Base-by-base conservation (phyloP, 1,140 invertebrate genomes). In the Sinonovacula constricta region DNA sequence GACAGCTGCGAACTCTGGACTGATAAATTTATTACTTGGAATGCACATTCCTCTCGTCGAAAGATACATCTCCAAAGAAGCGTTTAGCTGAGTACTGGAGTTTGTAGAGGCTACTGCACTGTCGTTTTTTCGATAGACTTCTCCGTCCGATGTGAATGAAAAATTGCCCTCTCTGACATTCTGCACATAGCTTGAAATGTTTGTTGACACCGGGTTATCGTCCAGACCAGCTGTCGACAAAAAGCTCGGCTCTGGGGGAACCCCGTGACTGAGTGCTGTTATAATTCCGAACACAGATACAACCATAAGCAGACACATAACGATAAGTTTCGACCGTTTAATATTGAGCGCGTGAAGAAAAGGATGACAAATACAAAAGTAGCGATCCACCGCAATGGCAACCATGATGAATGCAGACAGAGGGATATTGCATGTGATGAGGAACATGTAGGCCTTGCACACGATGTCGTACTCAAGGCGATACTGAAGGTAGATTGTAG, bases 341-440 rank as follows among this genome's bases (percentile, higher is more conserved):
- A 84, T 78, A 51, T 88, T 90, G 39, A 91, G 72, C 4, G 85
- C 72, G 59, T 89, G 86, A 1, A 79, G 79, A 62, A 88, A 88
- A 4, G 89, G 88, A 72, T 88, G 88, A 60, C 90, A 91, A 22
- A 91, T 91, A 53, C 90, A 91, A 63, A 91, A 84, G 68, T 89
- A 91, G 26, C 90, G 78, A 71, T 91, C 90, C 36, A 89, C 82
- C 28, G 89, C 89, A 31, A 91, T 90, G 28, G 87, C 88, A 26
- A 89, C 87, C 89, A 91, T 91, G 28, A 91, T 86, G 59, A 90
- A 86, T 2, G 88, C 85, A 15, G 89, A 89, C 33, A 89, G 83
- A 0, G 88, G 89, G 7, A 91, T 83, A 56, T 87, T 90, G 63
- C 85, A 89, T 0, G 88, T 89, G 18, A 90, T 87, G 24, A 90